phyloP scores from a whole-genome alignment of 2,113 vertebrate species.

The Nerophis ophidion region DNA sequence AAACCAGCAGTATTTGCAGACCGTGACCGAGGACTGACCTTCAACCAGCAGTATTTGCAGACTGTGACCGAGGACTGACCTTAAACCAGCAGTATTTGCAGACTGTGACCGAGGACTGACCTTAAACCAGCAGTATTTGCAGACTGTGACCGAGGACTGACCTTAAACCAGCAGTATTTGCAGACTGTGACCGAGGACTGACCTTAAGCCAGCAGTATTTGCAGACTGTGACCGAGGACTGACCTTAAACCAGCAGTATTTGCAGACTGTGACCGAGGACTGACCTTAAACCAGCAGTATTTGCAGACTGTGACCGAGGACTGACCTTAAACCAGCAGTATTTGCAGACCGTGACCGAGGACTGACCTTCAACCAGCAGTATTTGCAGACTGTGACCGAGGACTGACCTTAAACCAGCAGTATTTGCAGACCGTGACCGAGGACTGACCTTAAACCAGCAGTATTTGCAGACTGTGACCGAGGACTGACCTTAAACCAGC shows the following conservation, averaged over 20 bases:
- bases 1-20: not conserved
- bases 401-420: not conserved
- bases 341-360: no score
- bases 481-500: not conserved
- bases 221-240: not conserved
- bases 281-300: no score
- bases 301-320: not conserved
- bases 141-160: not conserved
- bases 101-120: no score
- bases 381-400: not conserved
- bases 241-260: not conserved
- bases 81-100: not conserved
- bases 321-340: not conserved
- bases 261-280: no score
- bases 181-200: not conserved
- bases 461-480: not conserved
- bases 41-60: no score
- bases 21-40: no score
- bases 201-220: not conserved
- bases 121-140: no score
- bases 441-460: no score
- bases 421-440: no score
- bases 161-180: not conserved
- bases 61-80: not conserved
- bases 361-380: no score